Percentiles rank a stretch among this genome's conserved stretches.
phyloP scores from a whole-genome alignment of 2,113 vertebrate species.

The Dipodomys merriami region DNA sequence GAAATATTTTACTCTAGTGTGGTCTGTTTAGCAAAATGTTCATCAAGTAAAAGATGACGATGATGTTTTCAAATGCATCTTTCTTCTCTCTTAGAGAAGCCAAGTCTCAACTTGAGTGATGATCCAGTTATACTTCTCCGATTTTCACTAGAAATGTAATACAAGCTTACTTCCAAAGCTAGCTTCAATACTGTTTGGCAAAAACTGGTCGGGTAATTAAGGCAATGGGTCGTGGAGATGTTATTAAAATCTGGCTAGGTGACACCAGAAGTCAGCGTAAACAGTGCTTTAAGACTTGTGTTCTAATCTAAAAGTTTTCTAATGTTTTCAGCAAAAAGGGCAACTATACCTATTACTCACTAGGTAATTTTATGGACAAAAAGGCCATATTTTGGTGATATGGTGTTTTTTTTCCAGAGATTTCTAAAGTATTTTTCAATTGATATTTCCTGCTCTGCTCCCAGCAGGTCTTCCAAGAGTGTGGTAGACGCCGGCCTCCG shows the following conservation, averaged over 20 bases:
- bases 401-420: slow-evolving; percentile 64
- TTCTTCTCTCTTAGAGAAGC: not conserved
- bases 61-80: not conserved
- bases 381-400: not conserved
- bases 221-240: not conserved
- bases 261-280: not conserved
- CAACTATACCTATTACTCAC: not conserved
- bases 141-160: not conserved
- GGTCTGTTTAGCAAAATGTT: not conserved
- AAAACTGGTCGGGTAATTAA: not conserved
- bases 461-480: slow-evolving; percentile 55
- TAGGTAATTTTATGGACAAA: not conserved
- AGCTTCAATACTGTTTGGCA: not conserved
- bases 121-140: not conserved
- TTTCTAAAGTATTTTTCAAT: slow-evolving; percentile 76
- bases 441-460: slow-evolving; percentile 62
- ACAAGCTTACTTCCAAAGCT: slow-evolving; percentile 11
- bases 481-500: not conserved
- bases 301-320: slow-evolving; percentile 24
- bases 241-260: not conserved
- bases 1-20: not conserved
- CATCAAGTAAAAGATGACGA: not conserved
- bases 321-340: slow-evolving; percentile 22
- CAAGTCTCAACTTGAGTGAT: not conserved
- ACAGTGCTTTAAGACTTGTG: not conserved